Percentiles rank a stretch among this genome's conserved stretches.
These are phyloP conservation scores for Caloenas nicobarica DNA, from an alignment of 2,113 vertebrate genomes.

Conservation along the genomic window DNA sequence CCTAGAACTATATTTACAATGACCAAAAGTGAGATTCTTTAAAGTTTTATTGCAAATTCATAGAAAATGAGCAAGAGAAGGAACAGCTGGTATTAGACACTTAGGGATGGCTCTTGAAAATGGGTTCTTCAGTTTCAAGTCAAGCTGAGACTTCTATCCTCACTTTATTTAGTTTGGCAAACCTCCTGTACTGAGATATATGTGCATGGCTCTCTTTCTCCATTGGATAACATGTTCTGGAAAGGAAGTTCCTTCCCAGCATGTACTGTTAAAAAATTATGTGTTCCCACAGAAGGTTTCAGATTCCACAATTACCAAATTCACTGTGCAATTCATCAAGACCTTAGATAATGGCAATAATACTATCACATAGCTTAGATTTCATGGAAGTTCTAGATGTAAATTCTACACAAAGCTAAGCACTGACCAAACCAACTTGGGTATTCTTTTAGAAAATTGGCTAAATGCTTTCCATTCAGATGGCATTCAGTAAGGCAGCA, in stretches of 20 bases:
- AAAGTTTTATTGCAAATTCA: not conserved
- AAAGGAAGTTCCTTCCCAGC: not conserved
- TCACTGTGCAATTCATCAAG: not conserved
- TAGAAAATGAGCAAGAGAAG: not conserved
- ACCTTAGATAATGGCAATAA: not conserved
- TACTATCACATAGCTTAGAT: not conserved
- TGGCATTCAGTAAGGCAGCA: not conserved
- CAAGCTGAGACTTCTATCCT: not conserved
- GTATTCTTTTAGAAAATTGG: conserved; percentile 7
- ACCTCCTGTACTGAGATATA: not conserved
- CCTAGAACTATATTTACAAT: not conserved
- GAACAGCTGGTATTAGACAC: not conserved
- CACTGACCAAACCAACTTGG: not conserved
- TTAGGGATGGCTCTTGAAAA: not conserved
- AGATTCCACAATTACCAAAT: not conserved
- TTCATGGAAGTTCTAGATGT: not conserved
- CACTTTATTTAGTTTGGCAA: not conserved
- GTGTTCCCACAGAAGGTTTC: not conserved
- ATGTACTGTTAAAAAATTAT: not conserved
- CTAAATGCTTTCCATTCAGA: conserved; percentile 61
- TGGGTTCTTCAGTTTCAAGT: not conserved
- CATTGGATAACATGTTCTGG: not conserved
- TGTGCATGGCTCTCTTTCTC: not conserved
- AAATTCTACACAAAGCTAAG: conserved; percentile 12
- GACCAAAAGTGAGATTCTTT: not conserved